Evolutionary conservation across 2,888 invertebrate species (phyloP).

Genomic region (Sylvicola cinctus): DNA sequence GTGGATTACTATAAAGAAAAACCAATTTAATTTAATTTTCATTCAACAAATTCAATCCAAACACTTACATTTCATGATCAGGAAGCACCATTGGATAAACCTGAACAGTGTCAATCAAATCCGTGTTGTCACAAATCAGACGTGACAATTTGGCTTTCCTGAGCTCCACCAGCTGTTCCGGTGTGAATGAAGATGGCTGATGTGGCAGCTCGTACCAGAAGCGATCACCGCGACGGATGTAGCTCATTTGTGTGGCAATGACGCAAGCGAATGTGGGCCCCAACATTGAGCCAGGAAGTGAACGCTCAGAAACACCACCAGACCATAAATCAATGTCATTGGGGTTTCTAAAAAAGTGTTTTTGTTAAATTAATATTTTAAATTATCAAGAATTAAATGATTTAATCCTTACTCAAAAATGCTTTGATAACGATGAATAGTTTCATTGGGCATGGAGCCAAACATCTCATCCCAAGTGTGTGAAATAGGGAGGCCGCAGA

Average conservation of each 20-base stretch:
- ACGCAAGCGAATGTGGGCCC: constrained; percentile 89
- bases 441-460: constrained; percentile 76
- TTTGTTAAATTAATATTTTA: too few species aligned
- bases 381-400: too few species aligned
- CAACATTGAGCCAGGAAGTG: constrained; percentile 76
- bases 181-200: constrained; percentile 78
- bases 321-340: constrained; percentile 89
- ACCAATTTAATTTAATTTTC: background rate
- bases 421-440: constrained; percentile 58
- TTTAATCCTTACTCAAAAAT: constrained; percentile 70
- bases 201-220: constrained; percentile 89
- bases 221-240: constrained; percentile 71
- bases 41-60: constrained; percentile 1
- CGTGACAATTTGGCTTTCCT: constrained; percentile 61
- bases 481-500: constrained; percentile 66
- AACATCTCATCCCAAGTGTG: constrained; percentile 57
- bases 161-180: constrained; percentile 66
- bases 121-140: constrained; percentile 80
- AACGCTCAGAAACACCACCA: constrained; percentile 79
- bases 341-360: constrained; percentile 48
- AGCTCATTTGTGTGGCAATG: constrained; percentile 82
- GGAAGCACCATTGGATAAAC: constrained; percentile 82
- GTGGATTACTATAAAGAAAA: constrained; percentile 52
- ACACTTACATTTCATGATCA: constrained; percentile 74
- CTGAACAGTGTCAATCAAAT: constrained; percentile 77